Percentiles rank a stretch among this genome's conserved stretches.
Conservation (phyloP, 2,888 invertebrate species). For the Cylindroiulus punctatus region DNA sequence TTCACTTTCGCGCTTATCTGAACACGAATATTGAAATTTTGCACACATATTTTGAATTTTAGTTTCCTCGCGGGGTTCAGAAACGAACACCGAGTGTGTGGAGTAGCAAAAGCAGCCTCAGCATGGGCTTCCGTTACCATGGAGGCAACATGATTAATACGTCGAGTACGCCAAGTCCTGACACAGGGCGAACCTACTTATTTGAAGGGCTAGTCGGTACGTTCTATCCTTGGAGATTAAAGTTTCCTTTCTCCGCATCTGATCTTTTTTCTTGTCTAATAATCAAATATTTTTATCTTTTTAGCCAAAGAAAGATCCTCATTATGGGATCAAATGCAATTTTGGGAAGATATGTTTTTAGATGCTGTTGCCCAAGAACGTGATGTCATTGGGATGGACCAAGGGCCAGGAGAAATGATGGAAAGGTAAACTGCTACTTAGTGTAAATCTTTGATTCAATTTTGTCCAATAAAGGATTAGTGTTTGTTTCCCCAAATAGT, state of each 20-base stretch:
- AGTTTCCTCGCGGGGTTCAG: slow-evolving; percentile 77
- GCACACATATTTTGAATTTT: slow-evolving; percentile 60
- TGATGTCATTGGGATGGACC: slow-evolving; percentile 99
- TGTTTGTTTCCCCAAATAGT: no score
- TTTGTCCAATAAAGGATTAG: no score
- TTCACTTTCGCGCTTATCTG: neutral
- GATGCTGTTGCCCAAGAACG: slow-evolving; percentile 97
- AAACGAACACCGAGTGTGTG: slow-evolving; percentile 85
- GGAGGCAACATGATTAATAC: slow-evolving; percentile 84
- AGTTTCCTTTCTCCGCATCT: neutral
- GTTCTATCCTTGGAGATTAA: neutral
- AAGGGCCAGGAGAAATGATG: slow-evolving; percentile 99
- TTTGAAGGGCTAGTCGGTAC: slow-evolving; percentile 77
- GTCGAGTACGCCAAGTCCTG: slow-evolving; percentile 88
- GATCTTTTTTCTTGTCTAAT: slow-evolving; percentile 18
- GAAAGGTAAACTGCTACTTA: slow-evolving; percentile 79
- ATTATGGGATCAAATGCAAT: slow-evolving; percentile 99
- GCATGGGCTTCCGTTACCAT: slow-evolving; percentile 86
- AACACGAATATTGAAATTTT: neutral
- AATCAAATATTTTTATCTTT: neutral
- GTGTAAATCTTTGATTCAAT: no score
- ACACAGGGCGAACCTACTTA: slow-evolving; percentile 86
- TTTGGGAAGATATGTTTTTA: slow-evolving; percentile 99
- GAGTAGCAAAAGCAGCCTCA: slow-evolving; percentile 90
- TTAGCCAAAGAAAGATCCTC: slow-evolving; percentile 80